Percentiles rank a stretch among this genome's conserved stretches.
These are phyloP conservation scores for Hymenopus coronatus DNA, from an alignment of 2,888 invertebrate species.

Conservation along the genomic window DNA sequence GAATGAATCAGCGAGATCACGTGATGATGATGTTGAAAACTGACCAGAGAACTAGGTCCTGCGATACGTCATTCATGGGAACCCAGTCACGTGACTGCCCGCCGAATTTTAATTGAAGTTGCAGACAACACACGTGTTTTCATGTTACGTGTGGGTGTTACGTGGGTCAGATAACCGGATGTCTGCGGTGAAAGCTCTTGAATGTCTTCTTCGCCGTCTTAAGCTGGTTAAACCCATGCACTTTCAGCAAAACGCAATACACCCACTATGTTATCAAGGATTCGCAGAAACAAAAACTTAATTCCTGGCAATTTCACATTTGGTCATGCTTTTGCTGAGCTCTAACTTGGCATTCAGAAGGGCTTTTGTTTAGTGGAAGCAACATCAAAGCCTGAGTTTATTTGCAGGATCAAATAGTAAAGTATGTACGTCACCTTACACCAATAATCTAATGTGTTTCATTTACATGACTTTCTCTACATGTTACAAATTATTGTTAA, in stretches of 20 bases:
- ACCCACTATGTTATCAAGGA: too few species aligned
- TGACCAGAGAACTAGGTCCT: not conserved
- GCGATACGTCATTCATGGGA: not conserved
- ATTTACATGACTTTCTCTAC: too few species aligned
- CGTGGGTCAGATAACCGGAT: not conserved
- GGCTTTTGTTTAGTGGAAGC: too few species aligned
- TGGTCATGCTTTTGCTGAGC: too few species aligned
- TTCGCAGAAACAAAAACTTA: too few species aligned
- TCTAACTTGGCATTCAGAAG: too few species aligned
- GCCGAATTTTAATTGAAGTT: not conserved
- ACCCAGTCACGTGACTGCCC: not conserved
- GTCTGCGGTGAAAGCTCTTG: not conserved
- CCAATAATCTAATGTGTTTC: too few species aligned
- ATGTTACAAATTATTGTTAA: too few species aligned
- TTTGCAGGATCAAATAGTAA: too few species aligned
- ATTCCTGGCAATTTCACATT: too few species aligned
- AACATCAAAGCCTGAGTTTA: too few species aligned
- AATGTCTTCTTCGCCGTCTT: not conserved
- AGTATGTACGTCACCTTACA: too few species aligned
- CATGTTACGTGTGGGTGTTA: not conserved
- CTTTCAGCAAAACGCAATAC: not conserved
- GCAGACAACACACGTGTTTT: not conserved
- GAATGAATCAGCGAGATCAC: not conserved
- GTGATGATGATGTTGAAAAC: not conserved
- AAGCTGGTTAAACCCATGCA: not conserved